These are phyloP conservation scores for Brachymystax lenok DNA, from an alignment of 2,797 vertebrate genomes.

Conservation along the genomic window DNA sequence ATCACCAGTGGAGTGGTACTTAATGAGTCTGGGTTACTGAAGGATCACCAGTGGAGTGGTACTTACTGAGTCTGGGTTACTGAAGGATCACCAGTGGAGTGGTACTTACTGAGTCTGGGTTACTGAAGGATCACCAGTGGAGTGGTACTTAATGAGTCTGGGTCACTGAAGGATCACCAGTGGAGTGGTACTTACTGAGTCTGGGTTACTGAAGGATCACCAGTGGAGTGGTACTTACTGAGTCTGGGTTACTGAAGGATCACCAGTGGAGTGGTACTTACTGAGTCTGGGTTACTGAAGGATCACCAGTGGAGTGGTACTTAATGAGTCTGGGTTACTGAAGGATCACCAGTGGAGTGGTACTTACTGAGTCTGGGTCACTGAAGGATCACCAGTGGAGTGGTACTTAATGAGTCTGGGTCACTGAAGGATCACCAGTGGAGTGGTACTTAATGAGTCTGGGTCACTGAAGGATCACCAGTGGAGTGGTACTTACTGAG, in stretches of 20 bases:
- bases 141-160: slow-evolving; percentile 85
- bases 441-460: slow-evolving; percentile 85
- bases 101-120: slow-evolving; percentile 89
- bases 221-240: slow-evolving; percentile 76
- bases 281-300: slow-evolving; percentile 91
- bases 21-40: slow-evolving; percentile 93
- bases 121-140: slow-evolving; percentile 77
- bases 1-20: slow-evolving; percentile 57
- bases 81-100: slow-evolving; percentile 71
- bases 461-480: slow-evolving; percentile 84
- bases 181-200: slow-evolving; percentile 82
- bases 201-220: slow-evolving; percentile 86
- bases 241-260: slow-evolving; percentile 90
- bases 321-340: slow-evolving; percentile 92
- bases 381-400: slow-evolving; percentile 76
- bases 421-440: slow-evolving; percentile 80
- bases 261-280: slow-evolving; percentile 67
- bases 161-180: slow-evolving; percentile 83
- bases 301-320: slow-evolving; percentile 63
- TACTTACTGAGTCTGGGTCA: slow-evolving; percentile 90
- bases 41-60: slow-evolving; percentile 56
- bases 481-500: slow-evolving; percentile 81
- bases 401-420: slow-evolving; percentile 88
- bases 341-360: slow-evolving; percentile 66
- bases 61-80: slow-evolving; percentile 92